phyloP scores from a whole-genome alignment of 2,888 invertebrate genomes.

The Carterocephalus palaemon region DNA sequence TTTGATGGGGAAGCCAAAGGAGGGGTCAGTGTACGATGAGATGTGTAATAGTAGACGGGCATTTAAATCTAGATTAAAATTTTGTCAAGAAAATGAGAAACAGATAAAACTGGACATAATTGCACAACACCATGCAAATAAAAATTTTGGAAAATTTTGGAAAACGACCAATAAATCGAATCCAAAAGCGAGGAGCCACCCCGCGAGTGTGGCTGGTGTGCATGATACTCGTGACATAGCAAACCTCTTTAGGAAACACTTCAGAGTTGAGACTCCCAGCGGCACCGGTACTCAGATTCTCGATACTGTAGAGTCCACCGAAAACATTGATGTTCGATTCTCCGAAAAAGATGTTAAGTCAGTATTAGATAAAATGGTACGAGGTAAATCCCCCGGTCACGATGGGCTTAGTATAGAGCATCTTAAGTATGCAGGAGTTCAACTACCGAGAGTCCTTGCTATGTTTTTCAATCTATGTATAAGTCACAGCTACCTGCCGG shows the following conservation, averaged over 20 bases:
- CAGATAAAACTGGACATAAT: slow-evolving; percentile 1
- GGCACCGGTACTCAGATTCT: neutral
- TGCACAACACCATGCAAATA: too few relatives aligned
- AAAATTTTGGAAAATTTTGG: neutral
- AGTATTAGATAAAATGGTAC: neutral
- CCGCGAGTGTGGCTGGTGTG: neutral
- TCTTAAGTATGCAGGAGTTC: too few relatives aligned
- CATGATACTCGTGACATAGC: neutral
- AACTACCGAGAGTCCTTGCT: too few relatives aligned
- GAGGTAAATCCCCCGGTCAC: slow-evolving; percentile 11
- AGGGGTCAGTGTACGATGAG: neutral
- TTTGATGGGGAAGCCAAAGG: neutral
- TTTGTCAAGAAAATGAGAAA: neutral
- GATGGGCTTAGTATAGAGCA: slow-evolving; percentile 9
- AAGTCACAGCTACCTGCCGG: too few relatives aligned
- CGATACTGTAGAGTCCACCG: neutral
- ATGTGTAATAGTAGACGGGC: neutral
- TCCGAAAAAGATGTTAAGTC: neutral
- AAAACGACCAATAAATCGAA: neutral
- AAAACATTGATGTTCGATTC: neutral
- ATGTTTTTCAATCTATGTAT: too few relatives aligned
- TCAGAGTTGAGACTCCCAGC: neutral
- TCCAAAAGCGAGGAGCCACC: neutral
- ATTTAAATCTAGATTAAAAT: neutral
- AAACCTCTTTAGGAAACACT: neutral